These are phyloP conservation scores for Blera fallax DNA, from an alignment of 2,888 invertebrate genomes.

Conservation along the genomic window DNA sequence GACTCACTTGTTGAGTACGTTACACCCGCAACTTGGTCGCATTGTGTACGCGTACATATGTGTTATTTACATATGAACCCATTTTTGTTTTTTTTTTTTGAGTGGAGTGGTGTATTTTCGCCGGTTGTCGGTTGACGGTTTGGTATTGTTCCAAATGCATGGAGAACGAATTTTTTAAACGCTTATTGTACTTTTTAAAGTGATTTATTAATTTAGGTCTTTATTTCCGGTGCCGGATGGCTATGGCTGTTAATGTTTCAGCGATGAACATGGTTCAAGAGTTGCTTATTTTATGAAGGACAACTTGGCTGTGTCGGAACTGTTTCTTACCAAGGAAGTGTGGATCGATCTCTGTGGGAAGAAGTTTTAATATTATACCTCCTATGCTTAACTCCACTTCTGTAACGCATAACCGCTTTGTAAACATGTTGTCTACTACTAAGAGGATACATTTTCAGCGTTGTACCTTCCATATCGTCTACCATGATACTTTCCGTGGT, in stretches of 20 bases:
- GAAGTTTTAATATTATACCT: no score
- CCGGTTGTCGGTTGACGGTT: neutral
- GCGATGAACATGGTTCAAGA: neutral
- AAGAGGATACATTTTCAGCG: no score
- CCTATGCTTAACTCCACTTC: no score
- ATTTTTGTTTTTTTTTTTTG: neutral
- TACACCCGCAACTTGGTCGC: constrained; percentile 22
- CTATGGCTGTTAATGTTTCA: neutral
- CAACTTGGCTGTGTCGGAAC: neutral
- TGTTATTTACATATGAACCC: neutral
- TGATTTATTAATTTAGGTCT: neutral
- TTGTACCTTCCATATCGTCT: no score
- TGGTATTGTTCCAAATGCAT: neutral
- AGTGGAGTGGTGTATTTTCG: neutral
- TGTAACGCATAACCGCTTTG: no score
- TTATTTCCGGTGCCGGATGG: neutral
- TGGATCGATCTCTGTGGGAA: no score
- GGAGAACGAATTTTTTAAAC: neutral
- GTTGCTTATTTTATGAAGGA: neutral
- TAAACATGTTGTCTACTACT: no score
- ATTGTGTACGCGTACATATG: constrained; percentile 1
- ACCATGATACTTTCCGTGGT: no score
- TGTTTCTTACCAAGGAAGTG: no score
- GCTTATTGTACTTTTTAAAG: neutral
- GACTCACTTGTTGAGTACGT: constrained; percentile 65